Percentiles rank a stretch among this genome's conserved stretches.
Conservation (phyloP, 1,140 invertebrate species). For the Akabosia matsudoensis region DNA sequence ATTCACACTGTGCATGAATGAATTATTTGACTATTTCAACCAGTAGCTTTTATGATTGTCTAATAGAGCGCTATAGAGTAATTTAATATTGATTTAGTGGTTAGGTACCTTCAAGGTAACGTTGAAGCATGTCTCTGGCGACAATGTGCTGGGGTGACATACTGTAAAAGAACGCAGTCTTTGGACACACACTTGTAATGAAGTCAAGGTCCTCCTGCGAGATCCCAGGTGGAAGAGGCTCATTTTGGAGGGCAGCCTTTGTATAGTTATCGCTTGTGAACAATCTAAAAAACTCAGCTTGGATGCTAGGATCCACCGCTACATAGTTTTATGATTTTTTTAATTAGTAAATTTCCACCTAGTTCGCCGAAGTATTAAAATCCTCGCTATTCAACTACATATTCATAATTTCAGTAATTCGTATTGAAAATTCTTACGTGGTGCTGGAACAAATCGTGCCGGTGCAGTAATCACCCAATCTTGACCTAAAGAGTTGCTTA, state of each 20-base stretch:
- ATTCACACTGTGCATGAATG: background rate
- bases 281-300: background rate
- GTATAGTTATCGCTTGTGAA: background rate
- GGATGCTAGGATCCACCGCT: background rate
- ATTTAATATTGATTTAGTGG: too few species aligned
- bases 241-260: background rate
- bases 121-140: background rate
- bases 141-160: constrained; percentile 10
- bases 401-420: too few species aligned
- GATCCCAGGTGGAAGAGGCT: background rate
- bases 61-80: too few species aligned
- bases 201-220: background rate
- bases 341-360: too few species aligned
- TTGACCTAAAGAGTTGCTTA: background rate
- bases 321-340: too few species aligned
- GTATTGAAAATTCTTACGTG: background rate
- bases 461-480: background rate
- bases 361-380: too few species aligned
- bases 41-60: too few species aligned
- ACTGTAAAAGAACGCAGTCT: constrained; percentile 5
- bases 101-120: constrained; percentile 8
- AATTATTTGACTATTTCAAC: background rate
- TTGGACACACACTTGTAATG: background rate
- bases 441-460: background rate
- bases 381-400: too few species aligned